Conservation (phyloP, 2,113 vertebrate species). For the Jaculus jaculus region DNA sequence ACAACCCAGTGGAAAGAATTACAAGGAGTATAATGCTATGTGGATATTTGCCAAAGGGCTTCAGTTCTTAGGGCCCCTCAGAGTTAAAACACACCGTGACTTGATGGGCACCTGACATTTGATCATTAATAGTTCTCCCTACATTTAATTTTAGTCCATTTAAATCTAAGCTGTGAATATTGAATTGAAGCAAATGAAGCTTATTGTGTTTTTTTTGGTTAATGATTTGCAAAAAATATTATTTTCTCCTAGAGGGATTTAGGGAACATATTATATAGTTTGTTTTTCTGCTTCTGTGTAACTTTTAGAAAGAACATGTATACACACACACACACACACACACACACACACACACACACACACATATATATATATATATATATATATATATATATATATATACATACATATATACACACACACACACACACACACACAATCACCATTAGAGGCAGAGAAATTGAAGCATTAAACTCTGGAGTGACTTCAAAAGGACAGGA, state of each 20-base stretch:
- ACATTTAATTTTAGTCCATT: conserved; percentile 22
- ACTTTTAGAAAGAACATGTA: neutral
- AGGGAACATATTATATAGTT: neutral
- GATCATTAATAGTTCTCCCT: conserved; percentile 45
- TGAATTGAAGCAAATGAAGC: neutral
- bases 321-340: too few relatives aligned
- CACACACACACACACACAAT: too few relatives aligned
- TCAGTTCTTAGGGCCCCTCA: neutral
- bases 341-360: too few relatives aligned
- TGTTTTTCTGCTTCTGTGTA: neutral
- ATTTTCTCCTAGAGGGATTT: conserved; percentile 24
- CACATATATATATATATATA: too few relatives aligned
- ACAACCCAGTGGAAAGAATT: neutral
- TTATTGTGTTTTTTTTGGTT: conserved; percentile 22
- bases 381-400: too few relatives aligned
- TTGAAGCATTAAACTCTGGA: neutral
- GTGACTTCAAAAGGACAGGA: conserved; percentile 10
- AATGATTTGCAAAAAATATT: conserved; percentile 13
- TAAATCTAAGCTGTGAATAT: conserved; percentile 48
- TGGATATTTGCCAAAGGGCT: neutral
- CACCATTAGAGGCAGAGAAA: conserved; percentile 2
- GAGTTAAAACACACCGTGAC: neutral
- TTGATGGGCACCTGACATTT: neutral
- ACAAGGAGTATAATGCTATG: neutral
- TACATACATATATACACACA: too few relatives aligned